These are phyloP conservation scores for Smittia aterrima DNA, from an alignment of 2,888 invertebrate species.

Conservation along the genomic window DNA sequence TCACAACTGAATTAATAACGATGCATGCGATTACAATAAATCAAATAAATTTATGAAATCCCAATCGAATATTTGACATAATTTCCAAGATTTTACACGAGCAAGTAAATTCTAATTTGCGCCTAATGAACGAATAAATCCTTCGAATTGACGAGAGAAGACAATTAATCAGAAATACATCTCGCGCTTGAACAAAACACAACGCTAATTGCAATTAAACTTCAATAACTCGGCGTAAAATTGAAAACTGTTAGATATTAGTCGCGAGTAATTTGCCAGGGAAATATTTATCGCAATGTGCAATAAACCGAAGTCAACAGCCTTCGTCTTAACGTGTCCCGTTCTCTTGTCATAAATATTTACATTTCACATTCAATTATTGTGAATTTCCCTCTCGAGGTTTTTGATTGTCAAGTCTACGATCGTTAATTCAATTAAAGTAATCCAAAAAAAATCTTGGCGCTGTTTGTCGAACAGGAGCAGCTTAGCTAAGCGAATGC, in stretches of 20 bases:
- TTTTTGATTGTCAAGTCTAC: neutral
- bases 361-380: neutral
- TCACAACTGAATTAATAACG: neutral
- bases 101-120: constrained; percentile 1
- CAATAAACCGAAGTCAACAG: neutral
- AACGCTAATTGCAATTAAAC: constrained; percentile 18
- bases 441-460: constrained; percentile 1
- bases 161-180: constrained; percentile 19
- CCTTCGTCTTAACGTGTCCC: neutral
- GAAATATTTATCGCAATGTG: neutral
- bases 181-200: neutral
- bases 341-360: constrained; percentile 27
- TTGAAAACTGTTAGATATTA: neutral
- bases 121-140: neutral
- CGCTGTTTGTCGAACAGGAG: constrained; percentile 2
- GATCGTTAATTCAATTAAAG: constrained; percentile 22
- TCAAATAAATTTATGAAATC: constrained; percentile 3
- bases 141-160: neutral
- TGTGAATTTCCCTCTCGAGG: neutral
- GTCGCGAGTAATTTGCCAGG: constrained; percentile 7
- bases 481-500: constrained; percentile 17
- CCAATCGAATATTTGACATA: neutral
- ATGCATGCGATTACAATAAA: neutral
- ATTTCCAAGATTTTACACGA: neutral
- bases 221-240: constrained; percentile 13